These are phyloP conservation scores for Hyperoodon ampullatus DNA, from an alignment of 2,113 vertebrate genomes.

Conservation along the genomic window DNA sequence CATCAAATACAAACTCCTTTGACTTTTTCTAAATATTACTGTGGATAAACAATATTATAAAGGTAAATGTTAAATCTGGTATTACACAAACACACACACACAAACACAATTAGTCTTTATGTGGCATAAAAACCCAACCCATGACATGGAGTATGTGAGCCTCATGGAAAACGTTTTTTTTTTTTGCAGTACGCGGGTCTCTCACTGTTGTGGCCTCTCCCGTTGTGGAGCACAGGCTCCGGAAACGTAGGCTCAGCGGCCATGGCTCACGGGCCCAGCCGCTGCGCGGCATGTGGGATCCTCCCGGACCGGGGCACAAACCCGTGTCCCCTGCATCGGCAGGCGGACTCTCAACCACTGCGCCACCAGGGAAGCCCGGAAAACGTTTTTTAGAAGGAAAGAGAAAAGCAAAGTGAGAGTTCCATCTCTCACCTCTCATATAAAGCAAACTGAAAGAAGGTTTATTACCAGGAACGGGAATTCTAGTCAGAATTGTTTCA, in stretches of 20 bases:
- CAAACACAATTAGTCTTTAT: not conserved
- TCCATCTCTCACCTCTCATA: not conserved
- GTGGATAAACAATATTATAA: not conserved
- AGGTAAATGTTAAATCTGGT: not conserved
- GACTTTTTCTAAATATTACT: not conserved
- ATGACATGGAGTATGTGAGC: not conserved
- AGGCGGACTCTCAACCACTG: too few species aligned
- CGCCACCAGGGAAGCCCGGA: too few species aligned
- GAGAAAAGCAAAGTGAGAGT: not conserved
- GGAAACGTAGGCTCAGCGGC: too few species aligned
- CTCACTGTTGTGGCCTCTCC: too few species aligned
- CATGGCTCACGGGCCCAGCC: too few species aligned
- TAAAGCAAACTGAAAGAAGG: not conserved
- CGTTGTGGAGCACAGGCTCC: too few species aligned
- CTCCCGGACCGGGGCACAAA: too few species aligned
- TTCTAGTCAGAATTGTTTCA: not conserved
- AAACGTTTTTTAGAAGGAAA: conserved; percentile 30
- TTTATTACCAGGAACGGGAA: not conserved
- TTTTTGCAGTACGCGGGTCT: too few species aligned
- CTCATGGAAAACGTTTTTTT: not conserved
- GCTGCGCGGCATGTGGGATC: too few species aligned
- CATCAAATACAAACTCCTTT: not conserved
- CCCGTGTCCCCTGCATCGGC: too few species aligned
- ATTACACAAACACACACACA: not conserved
- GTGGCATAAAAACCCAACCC: not conserved